Evolutionary conservation across 1,140 invertebrate species (phyloP).

Genomic region (Phymorhynchus buccinoides): DNA sequence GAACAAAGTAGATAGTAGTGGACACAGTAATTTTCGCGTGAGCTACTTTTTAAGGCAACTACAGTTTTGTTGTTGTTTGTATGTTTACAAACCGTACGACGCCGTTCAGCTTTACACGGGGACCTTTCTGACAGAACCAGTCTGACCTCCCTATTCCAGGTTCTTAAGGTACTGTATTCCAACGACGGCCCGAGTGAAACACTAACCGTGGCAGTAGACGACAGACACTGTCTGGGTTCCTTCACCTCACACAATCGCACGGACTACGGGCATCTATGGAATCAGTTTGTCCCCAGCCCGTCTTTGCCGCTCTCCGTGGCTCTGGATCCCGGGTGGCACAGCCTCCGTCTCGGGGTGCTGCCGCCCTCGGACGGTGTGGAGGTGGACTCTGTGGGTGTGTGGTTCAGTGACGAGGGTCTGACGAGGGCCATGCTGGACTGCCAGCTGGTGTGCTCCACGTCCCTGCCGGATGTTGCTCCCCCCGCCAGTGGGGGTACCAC

Average conservation of each 20-base stretch:
- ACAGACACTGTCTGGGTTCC: slow-evolving; percentile 45
- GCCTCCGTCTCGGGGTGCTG: slow-evolving; percentile 40
- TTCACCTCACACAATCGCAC: slow-evolving; percentile 35
- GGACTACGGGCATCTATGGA: slow-evolving; percentile 38
- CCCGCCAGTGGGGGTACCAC: background rate
- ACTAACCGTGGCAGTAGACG: slow-evolving; percentile 43
- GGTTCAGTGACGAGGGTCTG: slow-evolving; percentile 46
- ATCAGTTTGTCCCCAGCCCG: slow-evolving; percentile 40
- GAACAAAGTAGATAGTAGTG: too few relatives aligned
- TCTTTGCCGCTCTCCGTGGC: slow-evolving; percentile 38
- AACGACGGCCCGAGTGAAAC: slow-evolving; percentile 39
- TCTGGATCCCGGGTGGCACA: slow-evolving; percentile 50
- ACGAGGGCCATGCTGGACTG: slow-evolving; percentile 51
- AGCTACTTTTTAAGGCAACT: too few relatives aligned
- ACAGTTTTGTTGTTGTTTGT: too few relatives aligned
- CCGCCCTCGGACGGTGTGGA: slow-evolving; percentile 40
- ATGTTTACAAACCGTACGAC: too few relatives aligned
- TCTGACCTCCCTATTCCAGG: slow-evolving; percentile 12
- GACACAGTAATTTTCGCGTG: too few relatives aligned
- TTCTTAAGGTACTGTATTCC: slow-evolving; percentile 42
- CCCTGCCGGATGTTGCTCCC: slow-evolving; percentile 14
- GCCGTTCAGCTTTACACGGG: too few relatives aligned
- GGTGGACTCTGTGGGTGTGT: slow-evolving; percentile 44
- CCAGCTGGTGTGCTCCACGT: slow-evolving; percentile 39
- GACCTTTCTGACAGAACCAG: too few relatives aligned